Base-by-base conservation (phyloP, 2,888 invertebrate species). In the Dioctria linearis region DNA sequence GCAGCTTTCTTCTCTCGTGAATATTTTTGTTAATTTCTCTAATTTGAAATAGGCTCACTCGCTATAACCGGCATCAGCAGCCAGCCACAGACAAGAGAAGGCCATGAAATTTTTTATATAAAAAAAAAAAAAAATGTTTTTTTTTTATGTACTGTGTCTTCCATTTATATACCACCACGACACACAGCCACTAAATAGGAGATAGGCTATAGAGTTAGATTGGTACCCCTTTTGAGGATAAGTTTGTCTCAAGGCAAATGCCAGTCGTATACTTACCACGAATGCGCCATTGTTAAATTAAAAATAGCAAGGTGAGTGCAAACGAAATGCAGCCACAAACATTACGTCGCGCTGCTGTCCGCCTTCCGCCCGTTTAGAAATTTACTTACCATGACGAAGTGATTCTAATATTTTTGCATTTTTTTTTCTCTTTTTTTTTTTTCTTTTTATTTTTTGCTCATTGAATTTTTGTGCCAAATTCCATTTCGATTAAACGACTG, bases 381-480 rank as follows among this genome's bases (percentile, higher is more conserved):
- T 54, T 54, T 54, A 6, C 54, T 54, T 54, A 54, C 54, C 54
- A 54, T 54, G 54, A 54, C 54, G 54, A 11, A 54, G 54, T 54
- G 54, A 11, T 54, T 54, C 54, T 54, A 11, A 54, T 54, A 54
- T 54, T 54, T 51, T 2, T 5, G 8, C 5, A 42, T 42, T 73
- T 73, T 73, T 73, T 73, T 4, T 37, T 42, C 57, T 42, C 42
- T 57, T 59, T 8, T 39, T 42, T 73, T 73, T 59, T 73, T 9
- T 65, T 46, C 46, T 67, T n/a, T 51, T 0, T 5, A 4, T 9
- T 59, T 59, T 73, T 73, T 73, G 3, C 39, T 42, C 57, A 59
- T 59, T 73, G 73, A 39, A 37, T 42, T 73, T 73, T 59, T 73
- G 57, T 73, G 73, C 73, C 73, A 73, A 73, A 73, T 73, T 73